Evolutionary conservation across 2,797 vertebrate species (phyloP).

Genomic region (Cyclopterus lumpus): DNA sequence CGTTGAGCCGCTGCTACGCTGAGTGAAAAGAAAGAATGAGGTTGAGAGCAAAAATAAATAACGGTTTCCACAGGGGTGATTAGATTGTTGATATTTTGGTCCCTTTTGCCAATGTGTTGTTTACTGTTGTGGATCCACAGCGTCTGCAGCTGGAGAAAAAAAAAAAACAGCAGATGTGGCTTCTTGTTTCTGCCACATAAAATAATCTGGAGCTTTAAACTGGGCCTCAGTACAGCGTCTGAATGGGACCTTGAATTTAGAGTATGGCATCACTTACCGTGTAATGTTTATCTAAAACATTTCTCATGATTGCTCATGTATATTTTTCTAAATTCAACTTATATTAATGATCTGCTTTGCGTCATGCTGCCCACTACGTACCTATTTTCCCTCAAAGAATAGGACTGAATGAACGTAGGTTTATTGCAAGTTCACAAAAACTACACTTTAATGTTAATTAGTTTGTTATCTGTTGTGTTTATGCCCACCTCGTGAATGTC

Average conservation of each 20-base stretch:
- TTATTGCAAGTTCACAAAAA: background rate
- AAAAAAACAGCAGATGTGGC: slow-evolving; percentile 59
- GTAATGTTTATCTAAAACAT: background rate
- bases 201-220: slow-evolving; percentile 28
- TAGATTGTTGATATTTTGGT: slow-evolving; percentile 71
- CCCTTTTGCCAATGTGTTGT: slow-evolving; percentile 67
- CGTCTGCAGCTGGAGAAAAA: slow-evolving; percentile 37
- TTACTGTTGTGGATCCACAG: slow-evolving; percentile 55
- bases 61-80: slow-evolving; percentile 67
- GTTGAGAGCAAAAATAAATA: slow-evolving; percentile 62
- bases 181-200: slow-evolving; percentile 56
- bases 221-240: background rate
- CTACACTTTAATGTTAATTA: background rate
- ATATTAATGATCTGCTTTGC: background rate
- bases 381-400: background rate
- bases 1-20: slow-evolving; percentile 27
- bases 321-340: background rate
- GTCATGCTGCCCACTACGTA: background rate
- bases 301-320: background rate
- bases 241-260: slow-evolving; percentile 10
- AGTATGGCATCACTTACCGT: background rate
- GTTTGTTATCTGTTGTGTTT: background rate
- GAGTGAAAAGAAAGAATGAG: slow-evolving; percentile 55
- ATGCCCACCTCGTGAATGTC: background rate
- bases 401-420: background rate